Percentiles rank a stretch among this genome's conserved stretches.
phyloP scores from a whole-genome alignment of 2,113 vertebrate species.

The Falcunculus frontatus region DNA sequence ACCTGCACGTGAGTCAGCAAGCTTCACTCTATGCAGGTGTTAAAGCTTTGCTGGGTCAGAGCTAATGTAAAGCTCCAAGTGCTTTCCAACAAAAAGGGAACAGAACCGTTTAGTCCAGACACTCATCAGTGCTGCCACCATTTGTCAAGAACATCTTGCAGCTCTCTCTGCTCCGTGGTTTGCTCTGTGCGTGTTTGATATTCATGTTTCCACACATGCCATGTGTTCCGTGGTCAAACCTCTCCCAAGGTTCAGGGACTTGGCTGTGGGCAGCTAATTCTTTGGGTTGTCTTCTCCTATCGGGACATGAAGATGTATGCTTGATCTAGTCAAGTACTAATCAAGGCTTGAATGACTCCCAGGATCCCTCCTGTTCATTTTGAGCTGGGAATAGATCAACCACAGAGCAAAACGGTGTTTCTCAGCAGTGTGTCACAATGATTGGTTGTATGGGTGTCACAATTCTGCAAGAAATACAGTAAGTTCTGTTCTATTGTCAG shows the following conservation, averaged over 20 bases:
- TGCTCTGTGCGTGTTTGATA: background rate
- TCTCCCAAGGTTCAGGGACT: background rate
- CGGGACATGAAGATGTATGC: background rate
- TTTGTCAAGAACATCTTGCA: background rate
- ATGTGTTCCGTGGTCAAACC: background rate
- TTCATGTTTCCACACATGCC: rapidly evolving
- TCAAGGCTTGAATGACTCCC: conserved; percentile 37
- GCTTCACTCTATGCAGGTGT: background rate
- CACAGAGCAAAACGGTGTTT: conserved; percentile 25
- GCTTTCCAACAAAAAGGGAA: background rate
- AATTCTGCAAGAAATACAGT: conserved; percentile 54
- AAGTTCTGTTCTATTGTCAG: conserved; percentile 31
- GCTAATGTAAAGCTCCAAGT: background rate
- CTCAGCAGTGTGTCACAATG: conserved; percentile 52
- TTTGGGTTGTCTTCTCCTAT: background rate
- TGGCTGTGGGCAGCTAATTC: background rate
- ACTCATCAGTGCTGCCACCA: background rate
- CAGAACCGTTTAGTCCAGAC: background rate
- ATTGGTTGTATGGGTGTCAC: conserved; percentile 52
- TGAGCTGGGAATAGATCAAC: conserved; percentile 33
- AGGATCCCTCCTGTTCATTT: background rate
- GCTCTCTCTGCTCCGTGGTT: background rate
- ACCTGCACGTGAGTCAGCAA: rapidly evolving
- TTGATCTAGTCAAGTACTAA: conserved; percentile 17
- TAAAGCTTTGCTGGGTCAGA: background rate